Base-by-base conservation (phyloP, 2,888 invertebrate species). In the Volucella inanis region DNA sequence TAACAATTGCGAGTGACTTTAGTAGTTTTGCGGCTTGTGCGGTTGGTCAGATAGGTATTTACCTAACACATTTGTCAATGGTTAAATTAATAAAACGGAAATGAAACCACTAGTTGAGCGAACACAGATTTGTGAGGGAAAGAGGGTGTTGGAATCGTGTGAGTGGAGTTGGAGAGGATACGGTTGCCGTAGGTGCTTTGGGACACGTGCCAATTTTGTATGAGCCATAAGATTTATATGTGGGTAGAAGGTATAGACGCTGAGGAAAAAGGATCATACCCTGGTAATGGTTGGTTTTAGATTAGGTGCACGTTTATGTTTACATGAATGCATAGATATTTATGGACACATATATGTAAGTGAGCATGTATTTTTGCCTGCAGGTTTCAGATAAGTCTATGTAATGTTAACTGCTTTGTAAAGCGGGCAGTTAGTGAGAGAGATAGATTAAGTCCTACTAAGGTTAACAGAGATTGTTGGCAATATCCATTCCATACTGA, bases 31-130 rank as follows among this genome's bases (percentile, higher is more conserved):
- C 71, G 80, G 84, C 76, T 81, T 78, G 41, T 64, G 71, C 57
- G 57, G 55, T 52, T 76, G 67, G 71, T 47, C 76, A 76, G 76
- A 62, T 75, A 76, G 71, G 57, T 75, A 70, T 70, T 61, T 41
- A 68, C 71, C 39, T 71, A 82, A 76, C 31, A 71, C 47, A 71
- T 67, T 82, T 82, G 71, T 65, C 49, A 74, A 79, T 52, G 41
- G 45, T 39, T 72, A 70, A 76, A 81, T 81, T 76, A 72, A 49
- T 76, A 68, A 85, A 85, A 85, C 84, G 81, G 84, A 85, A 81
- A 85, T 67, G 71, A 76, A 85, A 62, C 61, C 57, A 74, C 61
- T 54, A 41, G 10, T 38, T 41, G 45, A 45, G 47, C 47, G 52
- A 39, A 61, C 31, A 47, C 49, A 62, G 54, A 9, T 52, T 41